Conservation (phyloP, 2,888 invertebrate species). For the Caenorhabditis virilis region DNA sequence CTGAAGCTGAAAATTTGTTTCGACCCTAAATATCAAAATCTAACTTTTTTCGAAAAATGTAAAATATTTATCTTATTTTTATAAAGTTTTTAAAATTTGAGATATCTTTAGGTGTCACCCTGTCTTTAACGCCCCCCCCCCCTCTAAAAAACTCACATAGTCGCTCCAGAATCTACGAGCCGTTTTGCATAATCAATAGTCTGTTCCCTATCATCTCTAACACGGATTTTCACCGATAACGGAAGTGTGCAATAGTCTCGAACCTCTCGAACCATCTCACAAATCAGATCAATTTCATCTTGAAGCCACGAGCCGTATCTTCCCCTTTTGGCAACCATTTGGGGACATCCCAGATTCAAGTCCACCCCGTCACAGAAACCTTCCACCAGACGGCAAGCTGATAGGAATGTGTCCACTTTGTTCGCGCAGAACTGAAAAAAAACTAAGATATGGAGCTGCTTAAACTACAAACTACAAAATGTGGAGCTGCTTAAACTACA, state of each 20-base stretch:
- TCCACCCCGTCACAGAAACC: conserved; percentile 91
- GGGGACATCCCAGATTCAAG: conserved; percentile 96
- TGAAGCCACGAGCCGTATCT: conserved; percentile 89
- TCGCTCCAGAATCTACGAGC: conserved; percentile 88
- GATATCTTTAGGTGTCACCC: no score
- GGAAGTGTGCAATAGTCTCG: conserved; percentile 74
- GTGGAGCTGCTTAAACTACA: no score
- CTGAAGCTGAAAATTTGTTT: no score
- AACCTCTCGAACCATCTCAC: conserved; percentile 62
- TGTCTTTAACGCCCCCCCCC: no score
- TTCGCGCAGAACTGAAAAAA: conserved; percentile 89
- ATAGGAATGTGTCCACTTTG: conserved; percentile 83
- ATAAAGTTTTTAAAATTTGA: no score
- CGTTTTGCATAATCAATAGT: conserved; percentile 90
- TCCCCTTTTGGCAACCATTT: conserved; percentile 92
- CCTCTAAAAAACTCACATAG: conserved; percentile 68
- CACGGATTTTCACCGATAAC: conserved; percentile 93
- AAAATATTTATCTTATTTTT: no score
- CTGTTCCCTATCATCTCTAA: conserved; percentile 81
- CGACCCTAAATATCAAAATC: no score
- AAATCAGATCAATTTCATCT: conserved; percentile 55
- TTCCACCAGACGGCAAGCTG: conserved; percentile 86
- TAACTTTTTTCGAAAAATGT: no score
- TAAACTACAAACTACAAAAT: no score
- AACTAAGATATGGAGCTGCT: no score